phyloP scores from a whole-genome alignment of 2,888 invertebrate species.

The Lycocerus yunnanus region DNA sequence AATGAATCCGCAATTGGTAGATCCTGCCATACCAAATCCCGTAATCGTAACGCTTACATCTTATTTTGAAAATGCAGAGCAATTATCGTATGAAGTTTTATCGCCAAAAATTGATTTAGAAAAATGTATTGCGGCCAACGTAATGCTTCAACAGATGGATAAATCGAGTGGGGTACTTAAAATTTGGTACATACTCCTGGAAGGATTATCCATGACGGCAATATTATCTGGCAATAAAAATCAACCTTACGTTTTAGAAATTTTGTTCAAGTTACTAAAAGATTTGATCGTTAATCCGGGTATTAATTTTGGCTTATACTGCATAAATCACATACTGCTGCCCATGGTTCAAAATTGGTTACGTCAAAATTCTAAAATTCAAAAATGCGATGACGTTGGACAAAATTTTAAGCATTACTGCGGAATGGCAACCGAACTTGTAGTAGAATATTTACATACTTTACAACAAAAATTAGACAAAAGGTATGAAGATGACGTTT shows the following conservation, averaged over 20 bases:
- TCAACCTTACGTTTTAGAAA: slow-evolving; percentile 87
- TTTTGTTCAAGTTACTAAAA: slow-evolving; percentile 81
- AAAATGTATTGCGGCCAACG: slow-evolving; percentile 56
- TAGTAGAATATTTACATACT: slow-evolving; percentile 83
- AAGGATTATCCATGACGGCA: slow-evolving; percentile 81
- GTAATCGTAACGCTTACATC: slow-evolving; percentile 62
- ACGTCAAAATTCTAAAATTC: slow-evolving; percentile 65
- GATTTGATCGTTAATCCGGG: slow-evolving; percentile 82
- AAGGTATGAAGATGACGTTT: slow-evolving; percentile 38
- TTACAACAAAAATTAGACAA: slow-evolving; percentile 64
- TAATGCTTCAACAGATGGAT: slow-evolving; percentile 70
- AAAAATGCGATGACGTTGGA: slow-evolving; percentile 77
- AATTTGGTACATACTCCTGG: slow-evolving; percentile 88
- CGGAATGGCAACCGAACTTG: slow-evolving; percentile 88
- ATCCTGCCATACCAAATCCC: slow-evolving; percentile 78
- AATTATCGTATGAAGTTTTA: slow-evolving; percentile 68
- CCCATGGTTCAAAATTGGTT: slow-evolving; percentile 95
- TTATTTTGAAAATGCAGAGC: slow-evolving; percentile 61
- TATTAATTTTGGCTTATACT: slow-evolving; percentile 86
- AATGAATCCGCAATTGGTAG: slow-evolving; percentile 78
- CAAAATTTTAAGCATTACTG: slow-evolving; percentile 95
- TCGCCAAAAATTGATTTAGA: slow-evolving; percentile 58
- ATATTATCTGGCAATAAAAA: slow-evolving; percentile 77
- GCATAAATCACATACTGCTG: slow-evolving; percentile 87
- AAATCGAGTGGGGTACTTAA: slow-evolving; percentile 82